Evolutionary conservation across 92 coral and sea anemone species (phyloP), one percentile per base, ranked within the genome.

Genomic region (Siderastrea siderea): DNA sequence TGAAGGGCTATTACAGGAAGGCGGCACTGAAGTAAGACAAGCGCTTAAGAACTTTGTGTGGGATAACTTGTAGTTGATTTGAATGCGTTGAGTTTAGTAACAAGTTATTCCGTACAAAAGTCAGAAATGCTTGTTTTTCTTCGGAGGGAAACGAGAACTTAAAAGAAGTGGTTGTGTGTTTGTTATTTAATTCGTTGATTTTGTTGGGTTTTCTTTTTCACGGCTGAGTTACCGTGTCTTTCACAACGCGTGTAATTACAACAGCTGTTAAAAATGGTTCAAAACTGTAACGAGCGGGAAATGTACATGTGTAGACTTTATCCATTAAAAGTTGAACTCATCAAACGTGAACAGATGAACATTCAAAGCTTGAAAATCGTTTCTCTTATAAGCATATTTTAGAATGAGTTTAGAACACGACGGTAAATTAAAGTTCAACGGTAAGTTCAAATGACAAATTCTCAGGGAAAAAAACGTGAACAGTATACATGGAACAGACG

Each of bases 11-110:
- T 43, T 50, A 54, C 60, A 52, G 17, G 85, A 86, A 64, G 53
- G 80, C 74, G 90, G 85, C 26, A n/a, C 79, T 78, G 90, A 78
- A 1, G 72, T 54, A 53, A 79, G 84, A 78, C 72, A 78, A 70
- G 85, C 84, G 44, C 84, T 86, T 53, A 78, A 86, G 74, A 70
- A 55, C 57, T 86, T 67, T 78, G 85, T 77, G 68, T 86, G 79
- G 85, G 63, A 71, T 73, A 78, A 86, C 75, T 66, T 85, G 57
- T 78, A 77, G 66, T 46, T 66, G 45, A 63, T n/a, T 79, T 63
- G 72, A 63, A 19, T 79, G 60, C 46, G 72, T 43, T 45, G 46
- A 79, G 57, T 11, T 26, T 15, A 76, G 50, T 16, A 53, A 68
- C 68, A 76, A 76, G 81, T 55, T 70, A 38, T 55, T 76, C 63